Conservation (phyloP, 92 coral and sea anemone species). For the Porites cylindrica region DNA sequence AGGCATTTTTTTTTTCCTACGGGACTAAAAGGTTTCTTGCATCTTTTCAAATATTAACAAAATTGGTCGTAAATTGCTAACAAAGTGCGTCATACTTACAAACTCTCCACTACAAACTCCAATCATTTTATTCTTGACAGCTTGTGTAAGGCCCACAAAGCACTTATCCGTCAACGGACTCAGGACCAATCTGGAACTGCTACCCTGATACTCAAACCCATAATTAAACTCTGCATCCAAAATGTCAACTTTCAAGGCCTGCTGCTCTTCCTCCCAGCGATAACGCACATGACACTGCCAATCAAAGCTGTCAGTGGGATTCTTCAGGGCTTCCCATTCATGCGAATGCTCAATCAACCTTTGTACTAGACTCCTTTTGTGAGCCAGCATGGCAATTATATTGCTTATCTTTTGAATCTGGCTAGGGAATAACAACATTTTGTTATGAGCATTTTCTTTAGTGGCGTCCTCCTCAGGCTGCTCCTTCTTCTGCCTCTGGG, state of each 20-base stretch:
- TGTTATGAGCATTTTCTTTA: slow-evolving; percentile 39
- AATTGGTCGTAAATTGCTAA: not conserved
- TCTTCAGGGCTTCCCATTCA: slow-evolving; percentile 60
- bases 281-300: slow-evolving; percentile 91
- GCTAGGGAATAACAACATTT: slow-evolving; percentile 62
- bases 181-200: slow-evolving; percentile 86
- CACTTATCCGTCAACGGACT: slow-evolving; percentile 97
- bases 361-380: slow-evolving; percentile 86
- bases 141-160: slow-evolving; percentile 91
- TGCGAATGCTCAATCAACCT: slow-evolving; percentile 54
- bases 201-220: slow-evolving; percentile 98
- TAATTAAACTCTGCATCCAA: slow-evolving; percentile 84
- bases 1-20: no score
- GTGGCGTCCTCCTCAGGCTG: slow-evolving; percentile 27
- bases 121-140: slow-evolving; percentile 81
- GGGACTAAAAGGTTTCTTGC: no score
- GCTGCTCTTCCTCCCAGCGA: slow-evolving; percentile 81
- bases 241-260: slow-evolving; percentile 70
- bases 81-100: slow-evolving; percentile 63
- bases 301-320: slow-evolving; percentile 77
- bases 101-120: slow-evolving; percentile 92
- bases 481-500: slow-evolving; percentile 58
- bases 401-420: slow-evolving; percentile 89
- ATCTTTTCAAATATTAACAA: not conserved
- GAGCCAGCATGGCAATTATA: slow-evolving; percentile 81